phyloP scores from a whole-genome alignment of 2,113 vertebrate species.

The Onychorhynchus coronatus region DNA sequence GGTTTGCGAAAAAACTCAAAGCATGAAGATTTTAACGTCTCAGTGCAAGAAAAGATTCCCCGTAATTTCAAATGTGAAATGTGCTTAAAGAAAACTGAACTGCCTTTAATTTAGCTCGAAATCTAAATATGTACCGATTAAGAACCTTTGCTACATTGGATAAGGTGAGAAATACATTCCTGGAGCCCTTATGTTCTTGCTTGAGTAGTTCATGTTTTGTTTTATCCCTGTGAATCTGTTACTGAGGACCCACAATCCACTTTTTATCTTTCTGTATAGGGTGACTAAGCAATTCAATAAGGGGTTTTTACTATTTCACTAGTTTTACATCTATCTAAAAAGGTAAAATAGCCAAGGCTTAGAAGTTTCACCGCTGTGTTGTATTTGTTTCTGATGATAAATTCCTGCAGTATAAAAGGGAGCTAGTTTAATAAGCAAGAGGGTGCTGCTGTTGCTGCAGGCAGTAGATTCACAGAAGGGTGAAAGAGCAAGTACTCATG shows the following conservation, averaged over 20 bases:
- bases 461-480: background rate
- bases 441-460: background rate
- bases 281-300: background rate
- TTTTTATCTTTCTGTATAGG: background rate
- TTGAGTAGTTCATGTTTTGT: background rate
- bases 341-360: background rate
- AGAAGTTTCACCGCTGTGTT: background rate
- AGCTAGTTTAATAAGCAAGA: background rate
- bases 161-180: background rate
- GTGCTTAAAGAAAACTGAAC: conserved; percentile 29
- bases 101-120: conserved; percentile 47
- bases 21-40: conserved; percentile 27
- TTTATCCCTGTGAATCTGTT: background rate
- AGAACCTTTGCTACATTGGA: background rate
- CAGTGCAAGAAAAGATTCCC: background rate
- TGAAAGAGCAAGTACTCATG: background rate
- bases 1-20: conserved; percentile 7
- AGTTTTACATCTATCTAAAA: background rate
- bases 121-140: conserved; percentile 42
- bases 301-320: background rate
- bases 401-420: background rate
- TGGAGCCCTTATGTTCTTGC: background rate
- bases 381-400: background rate
- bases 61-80: conserved; percentile 30
- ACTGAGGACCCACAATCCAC: background rate